These are phyloP conservation scores for Mactromeris polynyma DNA, from an alignment of 2,888 invertebrate genomes.

Conservation along the genomic window DNA sequence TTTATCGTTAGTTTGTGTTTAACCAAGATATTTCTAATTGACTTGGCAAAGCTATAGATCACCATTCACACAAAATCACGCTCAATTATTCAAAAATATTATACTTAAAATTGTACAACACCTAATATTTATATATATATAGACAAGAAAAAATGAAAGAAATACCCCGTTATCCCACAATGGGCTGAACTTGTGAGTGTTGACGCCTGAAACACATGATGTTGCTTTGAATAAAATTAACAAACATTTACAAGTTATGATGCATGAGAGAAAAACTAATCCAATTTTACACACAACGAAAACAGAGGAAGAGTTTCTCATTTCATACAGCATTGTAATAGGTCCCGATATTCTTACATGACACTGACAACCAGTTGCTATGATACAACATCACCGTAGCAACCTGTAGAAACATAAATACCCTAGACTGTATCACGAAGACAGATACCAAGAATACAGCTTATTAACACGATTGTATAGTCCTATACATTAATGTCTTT, in stretches of 20 bases:
- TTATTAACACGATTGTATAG: too few relatives aligned
- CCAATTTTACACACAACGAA: not conserved
- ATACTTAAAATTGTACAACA: conserved; percentile 12
- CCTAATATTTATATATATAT: conserved; percentile 32
- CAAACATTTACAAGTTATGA: conserved; percentile 35
- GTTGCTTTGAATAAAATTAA: conserved; percentile 59
- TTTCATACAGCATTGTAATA: conserved; percentile 5
- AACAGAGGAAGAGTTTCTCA: not conserved
- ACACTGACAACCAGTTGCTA: not conserved
- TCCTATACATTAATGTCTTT: too few relatives aligned
- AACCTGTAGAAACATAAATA: not conserved
- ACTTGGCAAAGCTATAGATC: not conserved
- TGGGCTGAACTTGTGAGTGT: conserved; percentile 81
- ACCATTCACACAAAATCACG: not conserved
- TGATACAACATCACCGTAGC: not conserved
- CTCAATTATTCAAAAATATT: not conserved
- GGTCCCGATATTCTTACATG: not conserved
- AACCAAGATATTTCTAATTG: not conserved
- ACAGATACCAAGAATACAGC: not conserved
- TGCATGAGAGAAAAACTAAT: not conserved
- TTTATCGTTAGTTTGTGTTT: not conserved
- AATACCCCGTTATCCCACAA: conserved; percentile 77
- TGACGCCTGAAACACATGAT: conserved; percentile 75
- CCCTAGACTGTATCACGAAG: not conserved
- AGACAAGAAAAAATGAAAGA: conserved; percentile 37